phyloP scores from a whole-genome alignment of 2,888 invertebrate species.

The Calephelis perditalis region DNA sequence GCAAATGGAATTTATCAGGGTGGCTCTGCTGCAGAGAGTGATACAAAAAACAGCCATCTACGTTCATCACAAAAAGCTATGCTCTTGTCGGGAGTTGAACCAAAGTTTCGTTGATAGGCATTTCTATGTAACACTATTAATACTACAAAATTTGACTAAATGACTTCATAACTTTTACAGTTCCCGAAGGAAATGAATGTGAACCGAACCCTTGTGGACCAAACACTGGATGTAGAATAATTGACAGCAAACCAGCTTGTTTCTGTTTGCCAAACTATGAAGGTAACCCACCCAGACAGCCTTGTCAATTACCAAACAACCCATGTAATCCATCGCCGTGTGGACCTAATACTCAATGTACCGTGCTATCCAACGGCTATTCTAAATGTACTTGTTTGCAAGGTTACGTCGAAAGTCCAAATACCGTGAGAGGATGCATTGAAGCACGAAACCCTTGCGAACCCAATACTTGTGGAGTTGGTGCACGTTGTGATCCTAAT shows the following conservation, averaged over 20 bases:
- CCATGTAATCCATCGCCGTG: constrained; percentile 92
- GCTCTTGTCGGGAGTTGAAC: too few relatives aligned
- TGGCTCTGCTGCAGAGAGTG: too few relatives aligned
- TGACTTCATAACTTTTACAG: constrained; percentile 64
- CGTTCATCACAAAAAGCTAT: too few relatives aligned
- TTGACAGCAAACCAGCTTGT: constrained; percentile 86
- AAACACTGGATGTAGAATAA: constrained; percentile 88
- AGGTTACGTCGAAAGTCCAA: constrained; percentile 91
- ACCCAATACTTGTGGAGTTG: constrained; percentile 88
- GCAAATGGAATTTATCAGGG: too few relatives aligned
- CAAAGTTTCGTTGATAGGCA: too few relatives aligned
- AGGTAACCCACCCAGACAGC: constrained; percentile 87
- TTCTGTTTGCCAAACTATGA: constrained; percentile 93
- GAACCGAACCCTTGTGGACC: constrained; percentile 89
- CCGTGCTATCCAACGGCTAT: constrained; percentile 86
- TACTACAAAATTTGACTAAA: too few relatives aligned
- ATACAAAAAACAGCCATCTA: too few relatives aligned
- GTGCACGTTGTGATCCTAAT: constrained; percentile 88
- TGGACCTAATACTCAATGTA: constrained; percentile 92
- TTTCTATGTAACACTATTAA: too few relatives aligned
- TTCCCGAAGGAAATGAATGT: constrained; percentile 92
- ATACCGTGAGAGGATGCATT: constrained; percentile 91
- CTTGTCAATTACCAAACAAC: constrained; percentile 84
- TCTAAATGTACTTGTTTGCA: constrained; percentile 92
- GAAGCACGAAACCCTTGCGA: constrained; percentile 89